Conservation (phyloP, 2,113 vertebrate genomes). For the Cyprinodon tularosa region DNA sequence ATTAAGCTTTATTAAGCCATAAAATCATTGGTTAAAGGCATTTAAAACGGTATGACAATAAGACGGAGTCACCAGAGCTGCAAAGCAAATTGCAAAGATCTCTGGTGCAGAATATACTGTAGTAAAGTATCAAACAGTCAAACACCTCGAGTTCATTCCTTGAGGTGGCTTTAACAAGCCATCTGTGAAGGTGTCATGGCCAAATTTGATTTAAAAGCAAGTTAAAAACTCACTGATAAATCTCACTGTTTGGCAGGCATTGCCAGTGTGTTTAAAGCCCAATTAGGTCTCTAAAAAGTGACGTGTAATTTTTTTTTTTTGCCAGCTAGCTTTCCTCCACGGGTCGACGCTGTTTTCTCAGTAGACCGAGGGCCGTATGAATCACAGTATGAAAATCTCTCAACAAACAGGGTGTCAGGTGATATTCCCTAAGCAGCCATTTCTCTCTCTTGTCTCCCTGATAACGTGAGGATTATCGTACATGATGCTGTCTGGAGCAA, state of each 20-base stretch:
- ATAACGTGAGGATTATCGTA: conserved; percentile 72
- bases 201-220: conserved; percentile 26
- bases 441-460: conserved; percentile 39
- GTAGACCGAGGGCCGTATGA: conserved; percentile 27
- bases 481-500: conserved; percentile 65
- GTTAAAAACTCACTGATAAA: conserved; percentile 44
- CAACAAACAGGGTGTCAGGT: conserved; percentile 44
- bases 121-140: neutral
- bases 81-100: conserved; percentile 2
- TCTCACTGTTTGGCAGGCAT: conserved; percentile 28
- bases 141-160: conserved; percentile 15
- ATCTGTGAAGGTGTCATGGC: conserved; percentile 28
- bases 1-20: neutral
- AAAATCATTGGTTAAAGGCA: neutral
- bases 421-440: conserved; percentile 58
- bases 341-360: conserved; percentile 11
- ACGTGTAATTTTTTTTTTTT: conserved; percentile 2
- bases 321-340: conserved; percentile 9
- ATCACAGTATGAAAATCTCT: conserved; percentile 40
- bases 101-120: neutral
- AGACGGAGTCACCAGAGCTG: neutral
- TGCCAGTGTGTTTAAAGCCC: conserved; percentile 18
- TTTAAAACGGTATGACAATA: conserved; percentile 6
- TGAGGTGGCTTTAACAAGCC: neutral
- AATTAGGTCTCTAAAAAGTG: conserved; percentile 51